Conservation (phyloP, 2,888 invertebrate species). For the Aporophyla nigra region DNA sequence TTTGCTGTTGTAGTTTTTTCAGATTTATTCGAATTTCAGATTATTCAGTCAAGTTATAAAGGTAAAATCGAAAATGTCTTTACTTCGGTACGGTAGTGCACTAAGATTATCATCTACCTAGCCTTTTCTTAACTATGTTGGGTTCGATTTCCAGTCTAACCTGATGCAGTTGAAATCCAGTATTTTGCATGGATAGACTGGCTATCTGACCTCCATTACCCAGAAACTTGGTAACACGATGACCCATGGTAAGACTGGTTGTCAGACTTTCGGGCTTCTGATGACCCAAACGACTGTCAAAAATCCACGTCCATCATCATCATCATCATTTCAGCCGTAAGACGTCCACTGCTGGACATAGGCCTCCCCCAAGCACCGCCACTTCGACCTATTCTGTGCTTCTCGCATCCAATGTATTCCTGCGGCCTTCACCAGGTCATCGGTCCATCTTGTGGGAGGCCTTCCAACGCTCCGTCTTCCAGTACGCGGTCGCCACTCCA, state of each 20-base stretch:
- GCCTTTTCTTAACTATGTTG: not conserved
- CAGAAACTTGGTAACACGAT: not conserved
- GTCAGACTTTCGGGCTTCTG: not conserved
- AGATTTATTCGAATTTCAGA: not conserved
- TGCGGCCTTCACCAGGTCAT: no score
- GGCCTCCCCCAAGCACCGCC: no score
- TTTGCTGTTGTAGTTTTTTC: constrained; percentile 1
- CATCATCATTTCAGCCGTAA: no score
- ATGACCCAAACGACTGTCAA: no score
- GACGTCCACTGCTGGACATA: no score
- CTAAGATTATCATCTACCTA: no score
- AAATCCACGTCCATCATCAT: no score
- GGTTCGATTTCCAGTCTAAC: not conserved
- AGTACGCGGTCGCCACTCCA: no score
- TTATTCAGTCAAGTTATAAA: not conserved
- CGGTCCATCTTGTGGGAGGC: no score
- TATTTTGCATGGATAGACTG: not conserved
- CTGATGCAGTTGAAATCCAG: not conserved
- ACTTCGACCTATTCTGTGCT: no score
- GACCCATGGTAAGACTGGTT: not conserved
- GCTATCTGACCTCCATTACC: not conserved
- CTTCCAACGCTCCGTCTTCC: no score
- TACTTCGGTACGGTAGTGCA: not conserved
- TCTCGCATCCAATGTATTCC: no score
- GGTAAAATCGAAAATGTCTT: not conserved